Base-by-base conservation (phyloP, 2,888 invertebrate species). In the Lasioglossum villosulum region DNA sequence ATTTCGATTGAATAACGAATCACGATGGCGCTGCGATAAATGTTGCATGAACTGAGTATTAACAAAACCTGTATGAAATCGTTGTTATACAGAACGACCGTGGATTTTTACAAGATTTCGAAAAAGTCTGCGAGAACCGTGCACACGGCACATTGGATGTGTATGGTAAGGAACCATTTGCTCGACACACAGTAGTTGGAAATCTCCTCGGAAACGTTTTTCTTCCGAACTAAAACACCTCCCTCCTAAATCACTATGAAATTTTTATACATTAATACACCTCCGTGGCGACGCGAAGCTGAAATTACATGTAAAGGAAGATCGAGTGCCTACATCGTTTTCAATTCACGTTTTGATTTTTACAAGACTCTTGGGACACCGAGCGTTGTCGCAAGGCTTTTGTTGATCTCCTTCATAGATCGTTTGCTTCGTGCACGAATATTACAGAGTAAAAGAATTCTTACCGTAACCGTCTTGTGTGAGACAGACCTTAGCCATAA, bases 21-120 rank as follows among this genome's bases (percentile, higher is more conserved):
- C 89, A 86, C 90, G 90, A 91, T 84, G 84, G 89, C 88, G 90
- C 87, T 88, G 88, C 85, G 87, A 90, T 92, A 92, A 92, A 92
- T 92, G 91, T 93, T 91, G 90, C 91, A 91, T 91, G 92, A 92
- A 90, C 91, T 90, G 92, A 92, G 91, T 92, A 90, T 90, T 92
- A 90, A 89, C 86, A 87, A 75, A 79, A 88, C 82, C 75, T 79
- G 80, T 87, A 87, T 88, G 88, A 92, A 90, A 87, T 88, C 84
- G 85, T 91, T 87, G 87, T 88, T 84, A 88, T 82, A 84, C 87
- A 83, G 85, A 84, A 88, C 68, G 73, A 80, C 45, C 34, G 68
- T 80, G 82, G 80, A 87, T 48, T 74, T 75, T 78, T 77, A 45
- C 14, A 42, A 6, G 56, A 37, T 75, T 42, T 70, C 56, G 52